phyloP scores from a whole-genome alignment of 2,888 invertebrate genomes.

The Flexamia atlantica region DNA sequence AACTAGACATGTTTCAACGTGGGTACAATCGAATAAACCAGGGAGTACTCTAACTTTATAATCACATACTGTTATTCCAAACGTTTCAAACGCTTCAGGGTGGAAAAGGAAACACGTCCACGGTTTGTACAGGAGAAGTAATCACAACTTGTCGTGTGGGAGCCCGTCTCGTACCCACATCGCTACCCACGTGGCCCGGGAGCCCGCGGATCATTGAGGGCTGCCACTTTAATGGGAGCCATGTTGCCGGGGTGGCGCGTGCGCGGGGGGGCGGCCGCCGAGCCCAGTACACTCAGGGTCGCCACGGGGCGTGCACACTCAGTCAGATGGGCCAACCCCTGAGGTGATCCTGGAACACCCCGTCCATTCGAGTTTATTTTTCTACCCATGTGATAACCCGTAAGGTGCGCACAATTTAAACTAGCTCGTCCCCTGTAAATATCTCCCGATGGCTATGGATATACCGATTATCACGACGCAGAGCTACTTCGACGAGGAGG shows the following conservation, averaged over 20 bases:
- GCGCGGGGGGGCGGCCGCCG: conserved; percentile 7
- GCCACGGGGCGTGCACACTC: not conserved
- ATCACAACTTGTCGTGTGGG: not conserved
- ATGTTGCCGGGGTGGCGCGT: conserved; percentile 2
- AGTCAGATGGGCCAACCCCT: not conserved
- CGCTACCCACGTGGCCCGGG: conserved; percentile 23
- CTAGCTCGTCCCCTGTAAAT: not conserved
- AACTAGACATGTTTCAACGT: too few species aligned
- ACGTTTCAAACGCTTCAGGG: too few species aligned
- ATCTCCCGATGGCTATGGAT: conserved; percentile 64
- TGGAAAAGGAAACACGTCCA: too few species aligned
- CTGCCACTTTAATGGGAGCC: not conserved
- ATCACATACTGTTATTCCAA: too few species aligned
- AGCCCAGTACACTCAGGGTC: conserved; percentile 25
- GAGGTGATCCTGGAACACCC: conserved; percentile 17
- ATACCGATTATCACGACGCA: conserved; percentile 68
- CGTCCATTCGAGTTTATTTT: conserved; percentile 49
- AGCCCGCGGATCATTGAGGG: not conserved
- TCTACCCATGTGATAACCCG: conserved; percentile 45
- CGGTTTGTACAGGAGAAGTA: too few species aligned
- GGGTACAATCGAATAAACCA: too few species aligned
- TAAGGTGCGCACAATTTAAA: conserved; percentile 30
- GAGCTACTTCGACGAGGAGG: conserved; percentile 66
- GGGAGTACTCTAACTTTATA: too few species aligned
- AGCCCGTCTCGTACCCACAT: too few species aligned